Percentiles rank a stretch among this genome's conserved stretches.
Conservation (phyloP, 2,797 vertebrate genomes). For the Xiphorhynchus erythropygius region DNA sequence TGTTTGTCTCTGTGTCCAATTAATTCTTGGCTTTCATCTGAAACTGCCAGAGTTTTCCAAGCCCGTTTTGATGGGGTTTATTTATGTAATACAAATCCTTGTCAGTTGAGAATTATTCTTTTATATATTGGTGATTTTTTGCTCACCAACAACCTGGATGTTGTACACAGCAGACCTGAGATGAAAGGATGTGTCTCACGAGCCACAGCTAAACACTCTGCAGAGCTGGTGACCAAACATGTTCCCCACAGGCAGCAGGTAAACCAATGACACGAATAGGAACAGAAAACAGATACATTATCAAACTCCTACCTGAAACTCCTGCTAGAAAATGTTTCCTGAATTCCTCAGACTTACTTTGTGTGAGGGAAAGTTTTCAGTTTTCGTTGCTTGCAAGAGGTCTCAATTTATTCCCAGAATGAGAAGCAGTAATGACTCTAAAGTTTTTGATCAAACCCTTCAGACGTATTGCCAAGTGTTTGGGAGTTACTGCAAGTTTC, state of each 20-base stretch:
- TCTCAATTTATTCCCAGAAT: not conserved
- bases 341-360: not conserved
- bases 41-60: conserved; percentile 14
- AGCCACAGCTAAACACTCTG: not conserved
- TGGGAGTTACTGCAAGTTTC: not conserved
- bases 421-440: not conserved
- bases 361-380: not conserved
- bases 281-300: not conserved
- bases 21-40: conserved; percentile 49
- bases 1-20: conserved; percentile 20
- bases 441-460: conserved; percentile 6
- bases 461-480: not conserved
- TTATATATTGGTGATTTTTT: not conserved
- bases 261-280: not conserved
- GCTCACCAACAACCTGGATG: not conserved
- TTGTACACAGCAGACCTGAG: not conserved
- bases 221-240: not conserved
- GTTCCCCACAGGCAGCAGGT: not conserved
- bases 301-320: not conserved
- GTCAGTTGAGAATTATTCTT: not conserved
- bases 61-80: not conserved
- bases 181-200: not conserved
- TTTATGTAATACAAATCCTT: conserved; percentile 1
- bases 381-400: not conserved
- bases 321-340: not conserved